Evolutionary conservation across 2,113 vertebrate genomes (phyloP), one percentile per base, ranked within the genome.

Genomic region (Anoura caudifer): DNA sequence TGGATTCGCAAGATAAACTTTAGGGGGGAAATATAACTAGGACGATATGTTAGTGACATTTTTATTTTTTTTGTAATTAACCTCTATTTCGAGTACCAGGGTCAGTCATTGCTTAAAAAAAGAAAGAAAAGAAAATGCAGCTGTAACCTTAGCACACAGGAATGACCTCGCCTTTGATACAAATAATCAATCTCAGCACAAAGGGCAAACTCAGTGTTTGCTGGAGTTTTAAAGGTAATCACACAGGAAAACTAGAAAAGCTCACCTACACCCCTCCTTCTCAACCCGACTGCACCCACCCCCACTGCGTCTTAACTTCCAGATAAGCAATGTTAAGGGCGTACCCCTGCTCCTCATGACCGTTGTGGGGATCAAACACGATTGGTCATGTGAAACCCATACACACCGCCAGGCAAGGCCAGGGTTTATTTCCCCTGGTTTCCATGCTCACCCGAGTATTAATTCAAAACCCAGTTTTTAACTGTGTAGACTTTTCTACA

Each of bases 261-360:
- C 54, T 45, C 31, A 0, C 17, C 0, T 19, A 33, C 26, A 26
- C 38, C 50, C 8, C 31, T 56, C 5, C 1, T 17, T 85, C 47
- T 61, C 41, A 0, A 2, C 15, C 9, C 2, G 8, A 41, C 67
- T 31, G 7, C 22, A 1, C 26, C 9, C 41, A 41, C 52, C 47
- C 67, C 67, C n/a, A 33, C 36, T 16, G 13, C 50, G 20, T 31
- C n/a, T 87, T 41, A 19, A 33, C 63, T 90, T 73, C 33, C 69
- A 36, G 24, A 22, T 20, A 43, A 52, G 12, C 26, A 5, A 20
- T 5, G 26, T 13, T 14, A 59, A 41, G 56, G 65, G 36, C 8
- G 20, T 41, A 9, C 77, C 19, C 31, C 81, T 54, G 7, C 50
- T n/a, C 16, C 67, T 76, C 10, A 19, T 19, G 3, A 52, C 41